phyloP scores from a whole-genome alignment of 2,888 invertebrate genomes.

The Chromoteleia sp. region DNA sequence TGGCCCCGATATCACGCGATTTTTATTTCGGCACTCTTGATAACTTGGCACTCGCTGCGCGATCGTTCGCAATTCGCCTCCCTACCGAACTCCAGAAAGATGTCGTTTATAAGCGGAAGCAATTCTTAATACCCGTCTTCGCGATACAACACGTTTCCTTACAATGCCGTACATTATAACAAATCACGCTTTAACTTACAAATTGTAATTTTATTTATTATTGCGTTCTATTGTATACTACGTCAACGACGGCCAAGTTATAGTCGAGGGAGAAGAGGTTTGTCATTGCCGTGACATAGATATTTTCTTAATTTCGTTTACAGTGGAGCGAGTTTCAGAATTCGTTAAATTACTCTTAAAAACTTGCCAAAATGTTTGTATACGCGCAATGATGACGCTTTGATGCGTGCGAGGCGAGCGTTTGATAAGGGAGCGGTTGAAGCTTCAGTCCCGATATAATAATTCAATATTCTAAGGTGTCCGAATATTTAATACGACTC shows the following conservation, averaged over 20 bases:
- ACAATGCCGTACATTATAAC: conserved; percentile 17
- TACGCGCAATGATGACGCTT: too few relatives aligned
- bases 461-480: too few relatives aligned
- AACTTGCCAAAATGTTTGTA: too few relatives aligned
- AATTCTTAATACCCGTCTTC: conserved; percentile 44
- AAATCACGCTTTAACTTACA: conserved; percentile 30
- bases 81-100: conserved; percentile 58
- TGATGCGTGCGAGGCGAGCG: too few relatives aligned
- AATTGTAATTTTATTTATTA: conserved; percentile 30
- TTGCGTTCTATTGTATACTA: neutral
- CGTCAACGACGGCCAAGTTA: neutral
- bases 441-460: too few relatives aligned
- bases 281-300: neutral
- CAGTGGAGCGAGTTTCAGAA: too few relatives aligned
- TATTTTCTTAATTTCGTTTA: neutral
- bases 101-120: conserved; percentile 51
- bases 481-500: too few relatives aligned
- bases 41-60: conserved; percentile 68
- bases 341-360: too few relatives aligned
- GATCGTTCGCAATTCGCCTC: conserved; percentile 66
- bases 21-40: conserved; percentile 71
- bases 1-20: conserved; percentile 73
- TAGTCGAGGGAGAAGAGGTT: neutral
- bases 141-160: conserved; percentile 23
- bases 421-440: too few relatives aligned